Percentiles rank a stretch among this genome's conserved stretches.
Conservation (phyloP, 2,888 invertebrate genomes). For the Dermolepida albohirtum region DNA sequence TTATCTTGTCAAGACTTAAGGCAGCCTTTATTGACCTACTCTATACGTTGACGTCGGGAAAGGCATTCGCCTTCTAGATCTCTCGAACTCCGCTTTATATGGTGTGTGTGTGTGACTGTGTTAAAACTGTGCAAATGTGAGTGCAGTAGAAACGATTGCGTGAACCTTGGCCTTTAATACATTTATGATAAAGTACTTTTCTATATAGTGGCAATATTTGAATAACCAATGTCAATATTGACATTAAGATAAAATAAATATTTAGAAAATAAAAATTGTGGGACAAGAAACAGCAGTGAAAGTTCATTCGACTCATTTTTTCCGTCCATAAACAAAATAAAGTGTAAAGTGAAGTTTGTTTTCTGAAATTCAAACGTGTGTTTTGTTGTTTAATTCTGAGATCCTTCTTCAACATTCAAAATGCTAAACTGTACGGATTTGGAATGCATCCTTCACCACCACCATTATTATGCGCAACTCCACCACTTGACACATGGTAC, state of each 20-base stretch:
- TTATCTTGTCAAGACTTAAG: constrained; percentile 26
- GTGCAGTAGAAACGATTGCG: constrained; percentile 28
- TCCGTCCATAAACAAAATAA: constrained; percentile 1
- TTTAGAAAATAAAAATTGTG: not conserved
- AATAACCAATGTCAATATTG: constrained; percentile 6
- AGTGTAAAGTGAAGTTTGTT: not conserved
- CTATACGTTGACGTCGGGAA: constrained; percentile 18
- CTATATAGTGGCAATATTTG: constrained; percentile 9
- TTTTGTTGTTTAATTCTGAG: not conserved
- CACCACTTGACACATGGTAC: constrained; percentile 74
- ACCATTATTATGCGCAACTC: constrained; percentile 79
- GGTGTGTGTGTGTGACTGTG: constrained; percentile 3
- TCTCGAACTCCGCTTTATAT: constrained; percentile 27
- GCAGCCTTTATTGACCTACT: constrained; percentile 32
- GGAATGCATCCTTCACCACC: constrained; percentile 82
- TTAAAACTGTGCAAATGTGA: constrained; percentile 21
- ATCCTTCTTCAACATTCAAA: constrained; percentile 52
- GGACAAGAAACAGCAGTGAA: not conserved
- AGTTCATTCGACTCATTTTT: not conserved
- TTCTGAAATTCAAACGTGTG: not conserved
- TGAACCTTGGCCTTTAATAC: constrained; percentile 53
- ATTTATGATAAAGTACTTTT: constrained; percentile 4
- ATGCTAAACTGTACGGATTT: constrained; percentile 84
- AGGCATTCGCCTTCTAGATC: constrained; percentile 32
- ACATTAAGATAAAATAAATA: constrained; percentile 5